Evolutionary conservation across 2,797 vertebrate species (phyloP).

Genomic region (Simalia tracyae): DNA sequence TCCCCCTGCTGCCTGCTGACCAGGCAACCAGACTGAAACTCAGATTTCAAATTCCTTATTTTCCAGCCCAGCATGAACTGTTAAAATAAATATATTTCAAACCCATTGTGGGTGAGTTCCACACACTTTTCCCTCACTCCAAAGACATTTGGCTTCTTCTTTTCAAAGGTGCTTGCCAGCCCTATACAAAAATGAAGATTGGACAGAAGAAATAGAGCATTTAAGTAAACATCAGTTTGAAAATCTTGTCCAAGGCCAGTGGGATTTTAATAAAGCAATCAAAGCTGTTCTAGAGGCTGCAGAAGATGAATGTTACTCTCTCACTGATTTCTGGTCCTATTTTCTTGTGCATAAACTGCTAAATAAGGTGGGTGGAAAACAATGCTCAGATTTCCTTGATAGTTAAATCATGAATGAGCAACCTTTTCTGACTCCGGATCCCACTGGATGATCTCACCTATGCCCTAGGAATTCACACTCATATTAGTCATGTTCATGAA

Average conservation of each 20-base stretch:
- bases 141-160: not conserved
- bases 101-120: not conserved
- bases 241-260: not conserved
- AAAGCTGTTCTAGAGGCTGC: not conserved
- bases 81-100: not conserved
- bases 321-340: constrained; percentile 38
- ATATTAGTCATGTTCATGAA: not conserved
- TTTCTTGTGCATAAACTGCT: constrained; percentile 13
- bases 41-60: not conserved
- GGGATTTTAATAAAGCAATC: not conserved
- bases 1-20: not conserved
- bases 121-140: not conserved
- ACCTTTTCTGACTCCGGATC: not conserved
- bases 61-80: not conserved
- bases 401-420: not conserved
- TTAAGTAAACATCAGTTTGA: not conserved
- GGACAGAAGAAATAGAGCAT: constrained; percentile 16
- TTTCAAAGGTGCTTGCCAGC: constrained; percentile 14
- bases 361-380: constrained; percentile 5
- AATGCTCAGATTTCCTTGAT: not conserved
- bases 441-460: not conserved
- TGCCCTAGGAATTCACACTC: not conserved
- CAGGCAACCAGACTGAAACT: not conserved
- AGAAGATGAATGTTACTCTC: constrained; percentile 13
- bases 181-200: constrained; percentile 20